Evolutionary conservation across 2,888 invertebrate genomes (phyloP), one percentile per base, ranked within the genome.

Genomic region (Brenthis ino): DNA sequence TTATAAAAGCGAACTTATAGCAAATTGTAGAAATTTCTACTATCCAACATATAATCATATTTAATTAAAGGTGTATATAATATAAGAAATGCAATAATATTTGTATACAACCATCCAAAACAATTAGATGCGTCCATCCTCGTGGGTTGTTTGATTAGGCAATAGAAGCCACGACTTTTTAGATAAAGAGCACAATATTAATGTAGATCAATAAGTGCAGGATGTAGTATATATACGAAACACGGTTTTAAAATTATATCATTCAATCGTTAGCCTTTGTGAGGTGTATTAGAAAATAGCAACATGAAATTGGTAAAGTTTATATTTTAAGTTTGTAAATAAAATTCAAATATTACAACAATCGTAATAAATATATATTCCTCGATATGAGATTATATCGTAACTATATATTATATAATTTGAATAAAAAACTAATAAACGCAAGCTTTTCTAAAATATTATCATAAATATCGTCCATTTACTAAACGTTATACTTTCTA

Each of bases 151-250:
- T 81, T 75, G 84, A 86, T 91, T 86, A 86, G 78, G 88, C 87
- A 91, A 92, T 76, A 78, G 75, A 74, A 81, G 75, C 80, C 86
- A 87, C 86, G 86, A 85, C 76, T 82, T 80, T 76, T 80, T 76
- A 73, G 77, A 77, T 73, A 71, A 76, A 77, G 81, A 76, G 64
- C 79, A 79, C 75, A 71, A 75, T 80, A 77, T 79, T 77, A 78
- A 90, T 86, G 81, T 89, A 86, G 87, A 89, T 88, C 87, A 84
- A 86, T 85, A 77, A 77, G 71, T 77, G 77, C 74, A 69, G 78
- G 81, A 82, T 80, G 77, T 69, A 77, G 80, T 92, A 91, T 91
- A 91, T 86, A 92, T 89, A 92, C 82, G 82, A 84, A 83, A 81
- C 80, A 79, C 76, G 76, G 72, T 79, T 75, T 77, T 73, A 72